A percentile compares a stretch with the other conserved stretches of the same genome.
These are phyloP conservation scores for Lepisosteus osseus DNA, from an alignment of 2,113 vertebrate genomes.

Conservation along the genomic window DNA sequence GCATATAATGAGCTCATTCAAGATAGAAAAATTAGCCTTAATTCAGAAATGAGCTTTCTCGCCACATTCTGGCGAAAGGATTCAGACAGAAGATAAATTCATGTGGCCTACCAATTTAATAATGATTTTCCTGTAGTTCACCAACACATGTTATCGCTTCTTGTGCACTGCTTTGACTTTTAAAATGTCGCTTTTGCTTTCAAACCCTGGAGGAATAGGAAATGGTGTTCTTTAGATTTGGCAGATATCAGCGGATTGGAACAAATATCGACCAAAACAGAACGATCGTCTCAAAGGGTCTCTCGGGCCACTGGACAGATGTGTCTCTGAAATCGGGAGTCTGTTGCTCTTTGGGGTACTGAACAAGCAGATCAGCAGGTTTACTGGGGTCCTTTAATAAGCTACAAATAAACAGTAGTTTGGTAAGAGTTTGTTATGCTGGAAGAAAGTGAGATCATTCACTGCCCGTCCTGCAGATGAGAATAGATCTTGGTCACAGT, in stretches of 20 bases:
- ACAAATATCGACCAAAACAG: no score
- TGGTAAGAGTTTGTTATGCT: slow-evolving; percentile 27
- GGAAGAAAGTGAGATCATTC: slow-evolving; percentile 39
- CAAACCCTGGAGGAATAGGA: no score
- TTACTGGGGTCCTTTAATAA: slow-evolving; percentile 29
- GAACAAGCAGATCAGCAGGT: slow-evolving; percentile 26
- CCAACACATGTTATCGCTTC: no score
- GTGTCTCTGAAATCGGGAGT: neutral
- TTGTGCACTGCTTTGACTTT: no score
- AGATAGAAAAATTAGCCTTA: slow-evolving; percentile 21
- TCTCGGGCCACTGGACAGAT: neutral
- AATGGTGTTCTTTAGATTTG: no score
- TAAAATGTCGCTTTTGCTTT: no score
- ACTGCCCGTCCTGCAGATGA: slow-evolving; percentile 7
- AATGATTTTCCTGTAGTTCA: no score
- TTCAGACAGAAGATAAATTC: slow-evolving; percentile 13
- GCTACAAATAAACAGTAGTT: slow-evolving; percentile 45
- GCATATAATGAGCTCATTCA: slow-evolving; percentile 19
- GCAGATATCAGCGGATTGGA: no score
- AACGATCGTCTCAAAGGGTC: no score
- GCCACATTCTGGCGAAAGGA: neutral
- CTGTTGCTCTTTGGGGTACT: neutral
- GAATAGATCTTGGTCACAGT: slow-evolving; percentile 32
- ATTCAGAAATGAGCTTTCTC: slow-evolving; percentile 28
- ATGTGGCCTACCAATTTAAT: no score